These are phyloP conservation scores for Diplolepis rosae DNA, from an alignment of 2,888 invertebrate species.

Conservation along the genomic window DNA sequence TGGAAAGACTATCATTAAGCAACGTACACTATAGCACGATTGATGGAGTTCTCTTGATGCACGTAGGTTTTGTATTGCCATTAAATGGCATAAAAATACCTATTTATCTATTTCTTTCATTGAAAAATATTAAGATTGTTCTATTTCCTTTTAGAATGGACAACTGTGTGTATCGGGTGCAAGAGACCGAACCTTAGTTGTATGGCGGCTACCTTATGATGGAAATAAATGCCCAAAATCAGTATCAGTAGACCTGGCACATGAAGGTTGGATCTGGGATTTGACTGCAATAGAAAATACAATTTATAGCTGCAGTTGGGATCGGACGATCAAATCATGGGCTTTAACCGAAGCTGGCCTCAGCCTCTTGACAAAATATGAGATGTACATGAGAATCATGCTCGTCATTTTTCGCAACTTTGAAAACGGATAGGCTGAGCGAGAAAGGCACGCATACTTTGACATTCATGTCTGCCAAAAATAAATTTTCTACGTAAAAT, in stretches of 20 bases:
- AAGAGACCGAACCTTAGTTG: constrained; percentile 76
- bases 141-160: constrained; percentile 61
- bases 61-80: constrained; percentile 73
- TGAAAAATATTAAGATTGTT: too few species aligned
- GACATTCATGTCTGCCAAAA: not conserved
- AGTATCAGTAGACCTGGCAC: constrained; percentile 73
- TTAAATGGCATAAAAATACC: too few species aligned
- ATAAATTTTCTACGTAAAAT: not conserved
- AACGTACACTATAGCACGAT: constrained; percentile 78
- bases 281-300: constrained; percentile 74
- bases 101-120: too few species aligned
- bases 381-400: constrained; percentile 57
- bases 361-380: constrained; percentile 74
- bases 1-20: constrained; percentile 75
- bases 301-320: constrained; percentile 79
- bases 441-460: constrained; percentile 39
- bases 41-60: constrained; percentile 77
- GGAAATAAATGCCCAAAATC: constrained; percentile 51
- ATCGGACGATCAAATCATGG: constrained; percentile 78
- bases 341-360: constrained; percentile 73
- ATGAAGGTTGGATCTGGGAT: constrained; percentile 81
- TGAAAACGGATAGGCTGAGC: constrained; percentile 40
- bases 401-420: constrained; percentile 28
- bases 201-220: constrained; percentile 75
- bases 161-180: constrained; percentile 77